These are phyloP conservation scores for Parochlus steinenii DNA, from an alignment of 2,888 invertebrate genomes.

Conservation along the genomic window DNA sequence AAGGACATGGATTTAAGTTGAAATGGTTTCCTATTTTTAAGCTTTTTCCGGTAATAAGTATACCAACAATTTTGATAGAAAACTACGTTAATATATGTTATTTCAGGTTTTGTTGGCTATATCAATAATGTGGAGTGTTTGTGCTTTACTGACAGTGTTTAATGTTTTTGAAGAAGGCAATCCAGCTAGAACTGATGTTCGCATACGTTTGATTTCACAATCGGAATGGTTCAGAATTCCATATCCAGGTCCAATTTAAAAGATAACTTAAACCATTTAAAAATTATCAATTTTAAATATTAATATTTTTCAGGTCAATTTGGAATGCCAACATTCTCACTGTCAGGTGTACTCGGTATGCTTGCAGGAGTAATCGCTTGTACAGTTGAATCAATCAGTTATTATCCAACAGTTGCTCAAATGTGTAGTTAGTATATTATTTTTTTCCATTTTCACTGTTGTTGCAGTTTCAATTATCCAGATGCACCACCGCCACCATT, in stretches of 20 bases:
- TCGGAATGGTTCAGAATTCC: constrained; percentile 68
- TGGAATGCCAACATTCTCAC: constrained; percentile 54
- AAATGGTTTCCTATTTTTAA: constrained; percentile 56
- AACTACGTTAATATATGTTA: constrained; percentile 7
- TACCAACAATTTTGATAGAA: constrained; percentile 2
- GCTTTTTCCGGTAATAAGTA: constrained; percentile 50
- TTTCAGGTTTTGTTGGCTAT: constrained; percentile 56
- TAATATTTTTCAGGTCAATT: constrained; percentile 45
- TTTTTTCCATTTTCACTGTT: background rate
- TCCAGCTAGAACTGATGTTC: constrained; percentile 56
- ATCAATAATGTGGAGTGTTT: constrained; percentile 57
- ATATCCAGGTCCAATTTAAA: too few relatives aligned
- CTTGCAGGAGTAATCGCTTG: constrained; percentile 62
- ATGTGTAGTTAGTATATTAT: constrained; percentile 45
- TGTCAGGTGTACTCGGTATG: constrained; percentile 50
- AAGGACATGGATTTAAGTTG: constrained; percentile 37
- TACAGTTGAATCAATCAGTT: constrained; percentile 69
- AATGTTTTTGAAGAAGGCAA: constrained; percentile 46
- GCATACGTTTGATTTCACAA: constrained; percentile 47
- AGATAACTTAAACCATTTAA: constrained; percentile 23
- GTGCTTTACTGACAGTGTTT: constrained; percentile 48
- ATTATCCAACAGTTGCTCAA: constrained; percentile 78
- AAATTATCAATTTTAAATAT: background rate
- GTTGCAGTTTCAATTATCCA: constrained; percentile 19
- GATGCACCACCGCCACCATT: constrained; percentile 68